phyloP scores from a whole-genome alignment of 2,113 vertebrate genomes.

The Aramus guarauna region DNA sequence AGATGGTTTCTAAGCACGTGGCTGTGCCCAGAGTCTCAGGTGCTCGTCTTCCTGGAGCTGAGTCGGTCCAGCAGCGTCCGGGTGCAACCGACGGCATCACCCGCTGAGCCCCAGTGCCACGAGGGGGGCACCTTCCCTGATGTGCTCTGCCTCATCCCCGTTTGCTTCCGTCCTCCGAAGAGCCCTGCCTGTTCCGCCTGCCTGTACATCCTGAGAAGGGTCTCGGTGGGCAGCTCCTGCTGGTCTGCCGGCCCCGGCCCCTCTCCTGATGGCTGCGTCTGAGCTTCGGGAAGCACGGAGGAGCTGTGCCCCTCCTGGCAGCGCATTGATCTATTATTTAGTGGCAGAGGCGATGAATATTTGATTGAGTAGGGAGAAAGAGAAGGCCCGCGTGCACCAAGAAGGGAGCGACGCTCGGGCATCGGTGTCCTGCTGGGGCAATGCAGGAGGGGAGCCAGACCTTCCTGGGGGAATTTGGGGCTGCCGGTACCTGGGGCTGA shows the following conservation, averaged over 20 bases:
- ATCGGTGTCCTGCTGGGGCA: neutral
- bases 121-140: neutral
- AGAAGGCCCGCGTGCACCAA: neutral
- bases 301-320: conserved; percentile 55
- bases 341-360: conserved; percentile 45
- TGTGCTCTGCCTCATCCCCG: neutral
- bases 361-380: conserved; percentile 35
- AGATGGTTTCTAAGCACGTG: neutral
- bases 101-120: neutral
- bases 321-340: conserved; percentile 69
- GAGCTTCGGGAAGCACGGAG: conserved; percentile 31
- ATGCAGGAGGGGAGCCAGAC: neutral
- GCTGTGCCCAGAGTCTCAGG: neutral
- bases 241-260: neutral
- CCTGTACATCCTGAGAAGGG: neutral
- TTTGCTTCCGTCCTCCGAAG: neutral
- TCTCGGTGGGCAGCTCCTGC: neutral
- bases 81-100: neutral
- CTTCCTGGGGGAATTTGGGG: neutral
- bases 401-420: neutral
- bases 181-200: neutral
- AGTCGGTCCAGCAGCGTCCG: neutral
- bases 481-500: neutral
- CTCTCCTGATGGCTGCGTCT: neutral
- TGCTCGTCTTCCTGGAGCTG: neutral